Evolutionary conservation across 2,888 invertebrate species (phyloP).

Genomic region (Lasioglossum malachurum): DNA sequence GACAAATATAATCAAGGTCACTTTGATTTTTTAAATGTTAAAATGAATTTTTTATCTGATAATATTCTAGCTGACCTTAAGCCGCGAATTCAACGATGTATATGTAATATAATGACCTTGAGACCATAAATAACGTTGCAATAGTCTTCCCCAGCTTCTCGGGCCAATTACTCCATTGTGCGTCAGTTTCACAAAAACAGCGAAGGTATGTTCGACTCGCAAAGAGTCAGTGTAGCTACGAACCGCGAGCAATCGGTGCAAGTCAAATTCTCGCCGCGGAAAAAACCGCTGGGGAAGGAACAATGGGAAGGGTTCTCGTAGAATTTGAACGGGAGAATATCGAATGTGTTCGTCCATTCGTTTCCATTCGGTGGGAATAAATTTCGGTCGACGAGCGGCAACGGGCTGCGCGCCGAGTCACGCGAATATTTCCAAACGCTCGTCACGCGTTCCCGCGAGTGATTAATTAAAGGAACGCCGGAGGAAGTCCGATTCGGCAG

Average conservation of each 20-base stretch:
- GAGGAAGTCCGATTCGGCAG: constrained; percentile 39
- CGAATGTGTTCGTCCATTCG: background rate
- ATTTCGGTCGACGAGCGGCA: background rate
- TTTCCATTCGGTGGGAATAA: background rate
- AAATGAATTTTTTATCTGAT: too few relatives aligned
- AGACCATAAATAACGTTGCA: too few relatives aligned
- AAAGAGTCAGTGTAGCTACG: too few relatives aligned
- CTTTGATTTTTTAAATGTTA: too few relatives aligned
- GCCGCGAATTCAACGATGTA: too few relatives aligned
- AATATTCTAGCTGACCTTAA: too few relatives aligned
- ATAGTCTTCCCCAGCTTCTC: too few relatives aligned
- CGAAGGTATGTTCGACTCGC: too few relatives aligned
- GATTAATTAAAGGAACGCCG: constrained; percentile 41
- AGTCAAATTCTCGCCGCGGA: background rate
- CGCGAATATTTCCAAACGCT: background rate
- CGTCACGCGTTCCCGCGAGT: constrained; percentile 14
- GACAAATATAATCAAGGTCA: too few relatives aligned
- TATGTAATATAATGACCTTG: too few relatives aligned
- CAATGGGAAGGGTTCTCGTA: background rate
- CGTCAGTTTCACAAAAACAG: too few relatives aligned
- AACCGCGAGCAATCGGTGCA: background rate
- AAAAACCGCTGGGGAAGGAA: background rate
- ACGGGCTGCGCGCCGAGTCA: background rate
- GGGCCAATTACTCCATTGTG: too few relatives aligned
- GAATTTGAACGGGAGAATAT: background rate